A percentile compares a stretch with the other conserved stretches of the same genome.
phyloP scores from a whole-genome alignment of 2,113 vertebrate genomes.

The Malurus elegans region DNA sequence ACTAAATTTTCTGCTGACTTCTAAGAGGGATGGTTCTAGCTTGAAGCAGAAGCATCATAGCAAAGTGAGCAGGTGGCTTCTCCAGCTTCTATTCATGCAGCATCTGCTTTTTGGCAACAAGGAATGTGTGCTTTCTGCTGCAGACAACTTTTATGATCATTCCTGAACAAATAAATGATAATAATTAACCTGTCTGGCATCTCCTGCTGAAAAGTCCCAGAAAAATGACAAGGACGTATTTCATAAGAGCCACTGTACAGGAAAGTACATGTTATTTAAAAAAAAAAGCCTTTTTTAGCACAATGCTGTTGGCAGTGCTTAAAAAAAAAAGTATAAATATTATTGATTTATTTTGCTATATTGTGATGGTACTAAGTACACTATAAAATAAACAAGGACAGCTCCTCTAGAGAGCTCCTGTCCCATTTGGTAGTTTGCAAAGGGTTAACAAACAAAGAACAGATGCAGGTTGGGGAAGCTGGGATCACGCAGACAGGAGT shows the following conservation, averaged over 20 bases:
- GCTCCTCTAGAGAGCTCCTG: neutral
- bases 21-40: neutral
- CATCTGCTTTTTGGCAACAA: neutral
- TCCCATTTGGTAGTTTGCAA: neutral
- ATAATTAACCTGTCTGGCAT: constrained; percentile 49
- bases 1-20: neutral
- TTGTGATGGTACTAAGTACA: neutral
- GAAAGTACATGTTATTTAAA: neutral
- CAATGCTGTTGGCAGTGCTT: neutral
- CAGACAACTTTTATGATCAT: constrained; percentile 13
- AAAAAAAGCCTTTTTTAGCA: neutral
- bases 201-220: neutral
- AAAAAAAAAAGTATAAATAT: neutral
- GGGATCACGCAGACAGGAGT: neutral
- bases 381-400: neutral
- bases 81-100: neutral
- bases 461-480: neutral
- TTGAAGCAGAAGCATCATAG: neutral
- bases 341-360: neutral
- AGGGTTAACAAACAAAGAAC: neutral
- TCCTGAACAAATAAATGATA: constrained; percentile 44
- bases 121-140: neutral
- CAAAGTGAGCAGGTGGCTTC: neutral
- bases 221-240: constrained; percentile 18
- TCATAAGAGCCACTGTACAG: neutral